Evolutionary conservation across 2,888 invertebrate species (phyloP).

Genomic region (Panzeria rudis): DNA sequence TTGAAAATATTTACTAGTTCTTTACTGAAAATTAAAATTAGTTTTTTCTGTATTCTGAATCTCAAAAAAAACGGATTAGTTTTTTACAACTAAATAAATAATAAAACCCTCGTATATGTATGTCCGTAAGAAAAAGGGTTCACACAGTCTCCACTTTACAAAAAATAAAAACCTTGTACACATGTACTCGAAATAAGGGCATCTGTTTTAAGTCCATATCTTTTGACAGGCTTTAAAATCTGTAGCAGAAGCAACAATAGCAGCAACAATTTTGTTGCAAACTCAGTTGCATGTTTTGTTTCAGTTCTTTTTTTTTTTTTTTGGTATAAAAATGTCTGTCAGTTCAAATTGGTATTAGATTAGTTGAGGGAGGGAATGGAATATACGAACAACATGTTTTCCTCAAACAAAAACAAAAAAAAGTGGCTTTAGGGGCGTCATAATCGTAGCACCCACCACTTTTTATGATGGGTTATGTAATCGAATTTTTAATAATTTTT

Average conservation of each 20-base stretch:
- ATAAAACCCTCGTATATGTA: not conserved
- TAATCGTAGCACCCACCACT: constrained; percentile 59
- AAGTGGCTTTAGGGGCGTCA: constrained; percentile 45
- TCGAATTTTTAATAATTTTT: constrained; percentile 58
- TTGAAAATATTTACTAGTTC: too few species aligned
- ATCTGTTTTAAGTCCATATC: constrained; percentile 62
- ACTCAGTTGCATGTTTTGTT: constrained; percentile 42
- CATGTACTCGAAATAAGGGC: constrained; percentile 40
- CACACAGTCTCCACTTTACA: not conserved
- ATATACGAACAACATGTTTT: not conserved
- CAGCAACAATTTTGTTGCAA: constrained; percentile 37
- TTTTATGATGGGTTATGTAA: constrained; percentile 62
- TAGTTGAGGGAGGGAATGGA: constrained; percentile 10
- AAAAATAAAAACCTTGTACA: not conserved
- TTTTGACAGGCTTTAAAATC: constrained; percentile 54
- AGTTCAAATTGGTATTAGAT: constrained; percentile 30
- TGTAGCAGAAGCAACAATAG: constrained; percentile 31
- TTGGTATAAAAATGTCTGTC: constrained; percentile 19
- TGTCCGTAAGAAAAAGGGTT: not conserved
- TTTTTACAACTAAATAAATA: too few species aligned
- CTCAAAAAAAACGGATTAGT: too few species aligned
- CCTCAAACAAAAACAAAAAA: not conserved
- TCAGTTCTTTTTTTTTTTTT: not conserved
- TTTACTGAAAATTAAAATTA: too few species aligned
- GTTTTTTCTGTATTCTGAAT: too few species aligned